Evolutionary conservation across 2,113 vertebrate genomes (phyloP).

Genomic region (Maccullochella peelii): DNA sequence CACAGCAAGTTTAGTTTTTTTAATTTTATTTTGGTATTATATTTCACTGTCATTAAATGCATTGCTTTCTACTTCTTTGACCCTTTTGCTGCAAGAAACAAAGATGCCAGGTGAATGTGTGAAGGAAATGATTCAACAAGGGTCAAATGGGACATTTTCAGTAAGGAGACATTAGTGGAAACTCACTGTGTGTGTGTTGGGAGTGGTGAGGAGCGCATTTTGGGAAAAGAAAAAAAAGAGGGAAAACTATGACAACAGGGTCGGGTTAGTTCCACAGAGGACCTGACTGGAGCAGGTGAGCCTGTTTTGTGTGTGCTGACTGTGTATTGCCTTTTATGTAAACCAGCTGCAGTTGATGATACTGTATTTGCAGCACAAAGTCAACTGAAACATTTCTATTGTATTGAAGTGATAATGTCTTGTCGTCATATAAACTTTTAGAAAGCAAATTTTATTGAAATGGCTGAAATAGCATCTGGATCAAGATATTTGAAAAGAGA

Average conservation of each 20-base stretch:
- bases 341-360: neutral
- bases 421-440: no score
- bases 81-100: neutral
- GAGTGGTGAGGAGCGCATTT: neutral
- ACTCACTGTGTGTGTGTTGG: neutral
- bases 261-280: conserved; percentile 78
- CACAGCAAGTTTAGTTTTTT: neutral
- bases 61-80: neutral
- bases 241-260: conserved; percentile 45
- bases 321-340: neutral
- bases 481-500: neutral
- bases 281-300: conserved; percentile 77
- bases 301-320: neutral
- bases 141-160: neutral
- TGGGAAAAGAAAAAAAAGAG: conserved; percentile 66
- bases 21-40: neutral
- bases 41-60: neutral
- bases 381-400: neutral
- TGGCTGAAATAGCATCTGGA: neutral
- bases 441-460: neutral
- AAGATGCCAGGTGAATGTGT: neutral
- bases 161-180: neutral
- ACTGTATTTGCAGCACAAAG: neutral
- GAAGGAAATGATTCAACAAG: neutral
- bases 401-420: neutral